Base-by-base conservation (phyloP, 2,113 vertebrate species). In the Ptychochromis oligacanthus region DNA sequence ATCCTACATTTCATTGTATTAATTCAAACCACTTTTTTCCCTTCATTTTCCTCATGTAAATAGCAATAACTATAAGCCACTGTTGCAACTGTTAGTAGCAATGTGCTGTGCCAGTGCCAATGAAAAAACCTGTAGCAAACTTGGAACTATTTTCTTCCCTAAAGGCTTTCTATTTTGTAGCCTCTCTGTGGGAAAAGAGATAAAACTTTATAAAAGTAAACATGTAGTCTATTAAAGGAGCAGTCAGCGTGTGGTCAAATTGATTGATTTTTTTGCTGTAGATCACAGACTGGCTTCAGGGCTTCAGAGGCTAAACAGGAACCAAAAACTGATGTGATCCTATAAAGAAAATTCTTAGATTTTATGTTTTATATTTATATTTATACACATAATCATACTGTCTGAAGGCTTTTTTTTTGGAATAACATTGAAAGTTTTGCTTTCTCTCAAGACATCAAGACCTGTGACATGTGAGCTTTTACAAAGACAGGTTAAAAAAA, bases 21-120 rank as follows among this genome's bases (percentile, higher is more conserved):
- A 62, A 11, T 85, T 84, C 54, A 80, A 88, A 79, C 7, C 56
- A 18, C 52, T 26, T 26, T 79, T 2, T 77, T 34, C 56, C 62
- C 17, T 72, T 20, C 11, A 75, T 64, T 77, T 67, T 28, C 49
- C 28, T 91, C 17, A 18, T 93, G 89, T 89, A 87, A 89, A 89
- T 82, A 89, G 75, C 82, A 91, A 87, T 88, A 80, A 83, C 28
- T 57, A 38, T 79, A 60, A 60, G 11, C 18, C 83, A 77, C 52
- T 52, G 77, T 74, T 70, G 36, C 88, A 83, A 70, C 84, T 54
- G 61, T 58, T 59, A 9, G 88, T 75, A 80, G 83, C 86, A 55
- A 17, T 34, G 54, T 77, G 56, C 79, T 64, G 82, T 81, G 77
- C 36, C 75, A 55, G 49, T 74, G 55, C 80, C 55, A 38, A 24